Base-by-base conservation (phyloP, 2,113 vertebrate species). In the Chloropsis cyanopogon region DNA sequence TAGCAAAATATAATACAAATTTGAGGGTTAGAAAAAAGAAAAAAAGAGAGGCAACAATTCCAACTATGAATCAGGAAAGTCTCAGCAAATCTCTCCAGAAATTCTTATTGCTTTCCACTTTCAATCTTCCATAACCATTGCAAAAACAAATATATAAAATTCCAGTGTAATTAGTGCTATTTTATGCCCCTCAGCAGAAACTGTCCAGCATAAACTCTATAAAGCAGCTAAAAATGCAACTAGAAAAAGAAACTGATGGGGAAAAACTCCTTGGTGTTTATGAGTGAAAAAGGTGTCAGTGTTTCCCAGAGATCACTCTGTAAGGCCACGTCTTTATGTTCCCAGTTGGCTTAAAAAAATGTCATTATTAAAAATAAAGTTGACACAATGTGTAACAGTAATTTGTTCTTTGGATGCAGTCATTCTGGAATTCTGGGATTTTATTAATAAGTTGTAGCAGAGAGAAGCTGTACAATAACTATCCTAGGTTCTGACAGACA, bases 251-350 rank as follows among this genome's bases (percentile, higher is more conserved):
- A 8, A 61, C 2, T 6, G 5, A 65, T 44, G 26, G 79, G n/a
- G 14, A 21, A 79, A 53, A 86, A 7, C 5, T n/a, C 50, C n/a
- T 12, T 15, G 70, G 42, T 5, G 56, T 21, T 80, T 41, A 25
- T 14, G 7, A 46, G 28, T 24, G 50, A 53, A 56, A 56, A 50
- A 42, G 24, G 42, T 11, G 8, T 7, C 17, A 6, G 33, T 7
- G 12, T 25, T 26, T 65, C 25, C n/a, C 41, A 37, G 28, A 1
- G 2, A 64, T 14, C 3, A 2, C 39, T 9, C 52, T 8, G 1
- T 9, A 35, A 63, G 28, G 39, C 3, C 22, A 44, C 19, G n/a
- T 7, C 56, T 83, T 61, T 20, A 10, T 4, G 20, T 37, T 81
- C 20, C 18, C 2, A 5, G n/a, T 7, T 49, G 50, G 42, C 33